Base-by-base conservation (phyloP, 2,888 invertebrate genomes). In the Philereme vetulata region DNA sequence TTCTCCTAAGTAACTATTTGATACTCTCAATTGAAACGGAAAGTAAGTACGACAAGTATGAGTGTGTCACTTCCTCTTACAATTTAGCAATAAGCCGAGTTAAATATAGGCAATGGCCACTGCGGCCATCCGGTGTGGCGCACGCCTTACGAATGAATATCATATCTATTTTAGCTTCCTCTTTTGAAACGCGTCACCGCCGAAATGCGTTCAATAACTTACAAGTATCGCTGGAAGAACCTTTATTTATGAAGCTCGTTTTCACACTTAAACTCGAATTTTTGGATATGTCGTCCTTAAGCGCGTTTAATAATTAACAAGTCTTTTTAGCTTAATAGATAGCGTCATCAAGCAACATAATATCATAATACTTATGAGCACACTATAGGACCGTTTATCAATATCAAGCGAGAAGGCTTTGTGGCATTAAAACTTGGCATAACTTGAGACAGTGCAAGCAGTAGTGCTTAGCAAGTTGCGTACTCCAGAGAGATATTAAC, bases 41-140 rank as follows among this genome's bases (percentile, higher is more conserved):
- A 46, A 4, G 8, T 33, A 33, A 3, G 34, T 48, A 33, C n/a
- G n/a, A 40, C 44, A 35, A 48, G 43, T 10, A 21, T 21, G 49
- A n/a, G 45, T 62, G 62, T 58, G 51, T 58, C 55, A 52, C 40
- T 56, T 70, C 69, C 67, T 65, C 60, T 60, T 63, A 44, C 67
- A 68, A 54, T 75, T 72, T 70, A 72, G 66, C 70, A 73, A 70
- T 72, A 72, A 62, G 59, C 63, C 55, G 56, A 65, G 66, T 71
- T 75, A 76, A 76, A 80, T 76, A 76, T 78, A 80, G 74, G 62
- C 62, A 44, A 56, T 60, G 64, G 70, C 68, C 68, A 61, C 57
- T 57, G 72, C 61, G 71, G 74, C 75, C 77, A 75, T 77, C 78
- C 82, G 80, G 81, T 75, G 71, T 77, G 77, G 72, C 77, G 80